phyloP scores from a whole-genome alignment of 2,113 vertebrate genomes.

The Gallinago jamesoni region DNA sequence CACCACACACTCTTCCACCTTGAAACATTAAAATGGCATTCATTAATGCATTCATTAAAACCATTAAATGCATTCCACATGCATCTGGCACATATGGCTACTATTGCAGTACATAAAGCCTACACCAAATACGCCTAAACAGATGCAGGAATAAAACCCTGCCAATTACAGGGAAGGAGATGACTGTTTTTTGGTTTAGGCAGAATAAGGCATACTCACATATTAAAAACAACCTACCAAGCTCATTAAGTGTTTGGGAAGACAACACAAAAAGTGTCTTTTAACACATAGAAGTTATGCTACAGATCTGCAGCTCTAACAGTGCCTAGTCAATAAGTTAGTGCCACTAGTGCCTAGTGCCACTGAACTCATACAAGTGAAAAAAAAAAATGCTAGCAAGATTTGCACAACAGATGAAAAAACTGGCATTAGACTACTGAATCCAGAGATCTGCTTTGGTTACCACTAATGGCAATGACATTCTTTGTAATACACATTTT shows the following conservation, averaged over 20 bases:
- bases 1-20: background rate
- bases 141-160: background rate
- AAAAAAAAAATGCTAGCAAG: background rate
- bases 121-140: background rate
- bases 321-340: no score
- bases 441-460: background rate
- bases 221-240: background rate
- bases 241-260: background rate
- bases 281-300: background rate
- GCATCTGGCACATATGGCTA: accelerated
- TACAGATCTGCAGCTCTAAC: background rate
- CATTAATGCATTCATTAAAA: no score
- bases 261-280: background rate
- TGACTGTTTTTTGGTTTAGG: background rate
- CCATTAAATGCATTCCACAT: background rate
- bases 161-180: background rate
- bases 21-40: background rate
- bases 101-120: background rate
- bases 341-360: no score
- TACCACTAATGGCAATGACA: background rate
- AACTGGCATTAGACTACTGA: background rate
- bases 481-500: background rate
- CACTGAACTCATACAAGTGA: background rate
- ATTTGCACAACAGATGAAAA: background rate
- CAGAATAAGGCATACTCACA: background rate